These are phyloP conservation scores for Heteromormyrus szaboi DNA, from an alignment of 2,797 vertebrate genomes.

Conservation along the genomic window DNA sequence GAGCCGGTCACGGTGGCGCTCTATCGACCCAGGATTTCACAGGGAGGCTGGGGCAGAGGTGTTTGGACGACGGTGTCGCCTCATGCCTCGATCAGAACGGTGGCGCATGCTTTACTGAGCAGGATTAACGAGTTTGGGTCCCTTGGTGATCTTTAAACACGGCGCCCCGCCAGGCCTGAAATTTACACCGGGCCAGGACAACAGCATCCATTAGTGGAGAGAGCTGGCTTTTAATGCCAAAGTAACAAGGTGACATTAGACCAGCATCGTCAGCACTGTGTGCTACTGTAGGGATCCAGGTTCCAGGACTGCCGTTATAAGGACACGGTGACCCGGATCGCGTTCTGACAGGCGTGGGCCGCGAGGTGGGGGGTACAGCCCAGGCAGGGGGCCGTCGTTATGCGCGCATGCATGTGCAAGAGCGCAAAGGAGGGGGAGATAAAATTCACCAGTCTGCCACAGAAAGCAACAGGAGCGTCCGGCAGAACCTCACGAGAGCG, in stretches of 20 bases:
- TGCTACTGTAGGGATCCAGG: neutral
- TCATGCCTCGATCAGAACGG: neutral
- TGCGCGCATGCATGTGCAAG: neutral
- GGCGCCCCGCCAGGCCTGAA: neutral
- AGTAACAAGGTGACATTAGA: neutral
- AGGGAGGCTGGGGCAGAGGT: neutral
- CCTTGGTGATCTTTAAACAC: neutral
- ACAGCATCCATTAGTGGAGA: neutral
- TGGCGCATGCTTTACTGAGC: neutral
- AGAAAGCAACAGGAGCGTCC: neutral
- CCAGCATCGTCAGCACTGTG: neutral
- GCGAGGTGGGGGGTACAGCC: neutral
- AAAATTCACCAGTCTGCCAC: neutral
- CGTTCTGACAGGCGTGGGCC: neutral
- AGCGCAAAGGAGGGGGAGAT: neutral
- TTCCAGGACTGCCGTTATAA: neutral
- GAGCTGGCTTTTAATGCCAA: slow-evolving; percentile 2
- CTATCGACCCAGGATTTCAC: neutral
- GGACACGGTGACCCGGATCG: neutral
- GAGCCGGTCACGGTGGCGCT: neutral
- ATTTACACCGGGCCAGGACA: neutral
- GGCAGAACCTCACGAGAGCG: neutral
- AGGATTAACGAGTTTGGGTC: neutral
- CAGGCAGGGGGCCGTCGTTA: neutral
- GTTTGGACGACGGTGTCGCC: neutral